These are phyloP conservation scores for Archips xylosteana DNA, from an alignment of 2,888 invertebrate species.

Conservation along the genomic window DNA sequence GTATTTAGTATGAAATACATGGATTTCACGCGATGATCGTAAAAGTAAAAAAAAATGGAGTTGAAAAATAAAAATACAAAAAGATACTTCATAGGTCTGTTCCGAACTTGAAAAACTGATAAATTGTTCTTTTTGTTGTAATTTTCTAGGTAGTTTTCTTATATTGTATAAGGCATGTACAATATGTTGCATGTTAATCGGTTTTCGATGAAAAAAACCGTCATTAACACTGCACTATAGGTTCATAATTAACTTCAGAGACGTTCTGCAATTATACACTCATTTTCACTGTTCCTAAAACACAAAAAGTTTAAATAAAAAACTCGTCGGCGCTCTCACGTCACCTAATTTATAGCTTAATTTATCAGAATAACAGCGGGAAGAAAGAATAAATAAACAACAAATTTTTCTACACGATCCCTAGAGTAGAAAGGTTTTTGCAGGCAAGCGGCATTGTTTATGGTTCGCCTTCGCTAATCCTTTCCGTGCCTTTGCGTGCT, in stretches of 20 bases:
- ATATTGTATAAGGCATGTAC: too few relatives aligned
- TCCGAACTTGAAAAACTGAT: too few relatives aligned
- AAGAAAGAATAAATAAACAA: conserved; percentile 52
- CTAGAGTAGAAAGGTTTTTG: conserved; percentile 47
- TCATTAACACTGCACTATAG: not conserved
- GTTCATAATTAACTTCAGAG: not conserved
- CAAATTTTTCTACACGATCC: conserved; percentile 49
- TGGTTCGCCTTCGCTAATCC: conserved; percentile 32
- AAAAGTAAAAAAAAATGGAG: too few relatives aligned
- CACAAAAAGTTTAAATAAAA: conserved; percentile 61
- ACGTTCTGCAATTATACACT: not conserved
- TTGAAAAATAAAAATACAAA: too few relatives aligned
- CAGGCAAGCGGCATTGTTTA: conserved; percentile 31
- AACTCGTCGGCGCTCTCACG: conserved; percentile 56
- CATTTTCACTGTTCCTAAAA: conserved; percentile 19
- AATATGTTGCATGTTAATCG: not conserved
- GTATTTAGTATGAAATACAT: too few relatives aligned
- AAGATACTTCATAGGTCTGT: too few relatives aligned
- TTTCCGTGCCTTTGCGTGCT: conserved; percentile 35
- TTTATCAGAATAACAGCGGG: conserved; percentile 59
- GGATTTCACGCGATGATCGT: too few relatives aligned
- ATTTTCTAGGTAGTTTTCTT: too few relatives aligned
- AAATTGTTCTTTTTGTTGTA: too few relatives aligned
- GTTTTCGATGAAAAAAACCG: too few relatives aligned
- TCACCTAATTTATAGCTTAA: conserved; percentile 69